These are phyloP conservation scores for Spea bombifrons DNA, from an alignment of 2,113 vertebrate species.

Conservation along the genomic window DNA sequence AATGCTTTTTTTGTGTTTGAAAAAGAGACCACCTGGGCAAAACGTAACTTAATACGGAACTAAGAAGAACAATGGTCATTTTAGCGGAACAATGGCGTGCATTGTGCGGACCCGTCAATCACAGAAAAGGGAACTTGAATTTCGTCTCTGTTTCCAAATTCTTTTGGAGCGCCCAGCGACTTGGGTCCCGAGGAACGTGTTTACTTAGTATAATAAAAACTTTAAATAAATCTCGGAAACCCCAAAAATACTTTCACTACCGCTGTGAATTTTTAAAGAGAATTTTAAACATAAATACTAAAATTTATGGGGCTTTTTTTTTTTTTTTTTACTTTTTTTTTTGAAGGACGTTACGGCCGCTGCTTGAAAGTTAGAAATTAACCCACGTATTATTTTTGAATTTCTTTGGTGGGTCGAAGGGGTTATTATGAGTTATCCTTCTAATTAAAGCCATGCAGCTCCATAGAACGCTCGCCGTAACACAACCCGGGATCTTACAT, in stretches of 20 bases:
- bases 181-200: constrained; percentile 59
- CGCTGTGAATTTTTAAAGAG: constrained; percentile 55
- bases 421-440: constrained; percentile 59
- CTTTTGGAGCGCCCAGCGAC: constrained; percentile 50
- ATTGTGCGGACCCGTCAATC: constrained; percentile 58
- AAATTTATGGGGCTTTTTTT: background rate
- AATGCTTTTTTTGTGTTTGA: constrained; percentile 44
- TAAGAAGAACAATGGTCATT: constrained; percentile 44
- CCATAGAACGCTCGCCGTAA: constrained; percentile 2
- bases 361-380: background rate
- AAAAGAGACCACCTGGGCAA: constrained; percentile 51
- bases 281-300: constrained; percentile 50
- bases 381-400: background rate
- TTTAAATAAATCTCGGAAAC: constrained; percentile 61
- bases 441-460: constrained; percentile 62
- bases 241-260: constrained; percentile 53
- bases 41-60: constrained; percentile 51
- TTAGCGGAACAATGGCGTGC: constrained; percentile 53
- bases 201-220: constrained; percentile 75
- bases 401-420: constrained; percentile 45
- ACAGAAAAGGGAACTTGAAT: constrained; percentile 6
- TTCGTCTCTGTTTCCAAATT: constrained; percentile 49
- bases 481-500: background rate
- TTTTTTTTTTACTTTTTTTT: background rate
- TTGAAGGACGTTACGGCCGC: background rate